These are phyloP conservation scores for Cephalopholis sonnerati DNA, from an alignment of 2,113 vertebrate species.

Conservation along the genomic window DNA sequence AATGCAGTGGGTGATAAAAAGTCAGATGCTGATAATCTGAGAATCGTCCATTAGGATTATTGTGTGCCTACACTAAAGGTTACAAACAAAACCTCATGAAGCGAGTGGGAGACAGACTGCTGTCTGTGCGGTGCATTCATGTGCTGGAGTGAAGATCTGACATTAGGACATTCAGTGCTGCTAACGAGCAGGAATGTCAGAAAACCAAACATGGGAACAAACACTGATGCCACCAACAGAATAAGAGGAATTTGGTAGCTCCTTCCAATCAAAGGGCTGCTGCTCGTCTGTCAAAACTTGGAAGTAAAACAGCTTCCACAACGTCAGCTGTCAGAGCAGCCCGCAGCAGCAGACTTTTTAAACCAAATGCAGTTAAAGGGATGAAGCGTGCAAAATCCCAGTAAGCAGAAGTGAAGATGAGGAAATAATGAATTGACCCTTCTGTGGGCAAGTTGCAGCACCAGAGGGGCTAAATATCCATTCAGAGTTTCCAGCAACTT, in stretches of 20 bases:
- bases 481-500: slow-evolving; percentile 21
- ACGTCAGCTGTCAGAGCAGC: slow-evolving; percentile 25
- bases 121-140: not conserved
- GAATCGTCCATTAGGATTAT: not conserved
- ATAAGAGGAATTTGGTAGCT: not conserved
- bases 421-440: slow-evolving; percentile 28
- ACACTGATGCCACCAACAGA: not conserved
- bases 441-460: slow-evolving; percentile 21
- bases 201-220: not conserved
- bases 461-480: not conserved
- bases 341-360: slow-evolving; percentile 17
- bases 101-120: not conserved
- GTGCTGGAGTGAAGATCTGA: not conserved
- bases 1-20: not conserved
- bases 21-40: not conserved
- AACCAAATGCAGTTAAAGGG: slow-evolving; percentile 34
- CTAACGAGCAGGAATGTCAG: not conserved
- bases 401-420: slow-evolving; percentile 20
- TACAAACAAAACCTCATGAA: not conserved
- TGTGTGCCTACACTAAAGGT: not conserved
- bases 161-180: not conserved
- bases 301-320: slow-evolving; percentile 31
- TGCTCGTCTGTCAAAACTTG: slow-evolving; percentile 18
- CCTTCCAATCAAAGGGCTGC: slow-evolving; percentile 1
- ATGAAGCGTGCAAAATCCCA: slow-evolving; percentile 36